Evolutionary conservation across 2,113 vertebrate genomes (phyloP), one percentile per base, ranked within the genome.

Genomic region (Tiliqua scincoides): DNA sequence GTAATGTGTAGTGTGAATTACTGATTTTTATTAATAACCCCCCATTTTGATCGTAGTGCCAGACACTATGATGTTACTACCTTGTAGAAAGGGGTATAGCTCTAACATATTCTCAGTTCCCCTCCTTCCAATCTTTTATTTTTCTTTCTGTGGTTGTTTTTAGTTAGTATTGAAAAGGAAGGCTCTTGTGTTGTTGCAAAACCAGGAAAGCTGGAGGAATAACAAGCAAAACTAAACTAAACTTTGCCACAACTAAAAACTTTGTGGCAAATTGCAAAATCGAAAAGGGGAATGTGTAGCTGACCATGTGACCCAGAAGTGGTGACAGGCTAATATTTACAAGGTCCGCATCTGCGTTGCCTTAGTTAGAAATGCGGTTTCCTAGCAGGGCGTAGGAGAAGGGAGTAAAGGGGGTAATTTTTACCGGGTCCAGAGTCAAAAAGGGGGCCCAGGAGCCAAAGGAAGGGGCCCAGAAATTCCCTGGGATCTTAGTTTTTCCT

Each of bases 271-370:
- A 84, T 7, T 48, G 70, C 76, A 83, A 1, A 43, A 76, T 89
- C 43, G 82, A 86, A 30, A 85, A 87, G 63, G 62, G 23, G 91
- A 91, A 89, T 93, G 74, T 70, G 89, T 11, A 70, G 85, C 88
- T 87, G 80, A 76, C 82, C 70, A 43, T 68, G 15, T 74, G 79
- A 86, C 86, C 90, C 91, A 86, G 37, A 89, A 83, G 89, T 91
- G 57, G 52, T 73, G 54, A 80, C 6, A 25, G 79, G 68, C 73
- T 92, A 57, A 90, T 94, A 90, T 91, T 89, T 91, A 90, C 91
- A 88, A 83, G 82, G 52, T 85, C 88, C 91, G 79, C 80, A 71
- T 86, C 89, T 88, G 75, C 82, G 35, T 70, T 79, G 76, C 82
- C 59, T n/a, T 65, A 76, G 67, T 89, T 93, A 63, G 71, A 82